phyloP scores from a whole-genome alignment of 2,888 invertebrate genomes.

The Noctua pronuba region DNA sequence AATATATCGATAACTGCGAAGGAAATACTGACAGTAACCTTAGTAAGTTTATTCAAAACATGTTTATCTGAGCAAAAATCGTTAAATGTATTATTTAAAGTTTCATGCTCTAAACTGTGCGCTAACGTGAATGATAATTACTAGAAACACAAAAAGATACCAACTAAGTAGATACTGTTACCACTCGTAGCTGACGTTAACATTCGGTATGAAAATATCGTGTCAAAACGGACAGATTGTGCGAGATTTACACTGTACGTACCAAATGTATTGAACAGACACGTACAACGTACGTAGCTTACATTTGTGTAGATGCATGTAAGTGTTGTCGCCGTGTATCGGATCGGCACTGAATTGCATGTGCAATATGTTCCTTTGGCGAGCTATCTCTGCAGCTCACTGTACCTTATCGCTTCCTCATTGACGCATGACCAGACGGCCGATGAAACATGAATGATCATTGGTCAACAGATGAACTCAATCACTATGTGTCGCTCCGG shows the following conservation, averaged over 20 bases:
- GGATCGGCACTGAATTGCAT: conserved; percentile 41
- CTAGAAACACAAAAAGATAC: conserved; percentile 30
- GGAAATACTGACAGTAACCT: not conserved
- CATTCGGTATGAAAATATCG: not conserved
- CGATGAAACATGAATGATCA: conserved; percentile 75
- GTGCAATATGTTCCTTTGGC: conserved; percentile 53
- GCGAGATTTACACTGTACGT: not conserved
- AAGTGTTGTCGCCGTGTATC: conserved; percentile 33
- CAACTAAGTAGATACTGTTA: conserved; percentile 3
- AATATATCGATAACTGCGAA: not conserved
- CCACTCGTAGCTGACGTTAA: conserved; percentile 26
- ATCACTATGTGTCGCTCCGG: conserved; percentile 45
- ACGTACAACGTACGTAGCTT: conserved; percentile 4
- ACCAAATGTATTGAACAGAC: conserved; percentile 26
- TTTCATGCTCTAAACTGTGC: conserved; percentile 13
- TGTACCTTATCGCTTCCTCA: conserved; percentile 75
- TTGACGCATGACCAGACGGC: conserved; percentile 74
- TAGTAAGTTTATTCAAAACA: conserved; percentile 2
- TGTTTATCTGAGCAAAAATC: conserved; percentile 30
- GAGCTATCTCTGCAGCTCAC: conserved; percentile 59
- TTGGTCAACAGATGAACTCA: conserved; percentile 63
- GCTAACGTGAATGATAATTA: conserved; percentile 27
- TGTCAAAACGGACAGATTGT: conserved; percentile 18
- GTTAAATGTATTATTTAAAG: conserved; percentile 11
- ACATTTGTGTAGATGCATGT: conserved; percentile 18